Evolutionary conservation across 2,113 vertebrate genomes (phyloP).

Genomic region (Phocoena phocoena): DNA sequence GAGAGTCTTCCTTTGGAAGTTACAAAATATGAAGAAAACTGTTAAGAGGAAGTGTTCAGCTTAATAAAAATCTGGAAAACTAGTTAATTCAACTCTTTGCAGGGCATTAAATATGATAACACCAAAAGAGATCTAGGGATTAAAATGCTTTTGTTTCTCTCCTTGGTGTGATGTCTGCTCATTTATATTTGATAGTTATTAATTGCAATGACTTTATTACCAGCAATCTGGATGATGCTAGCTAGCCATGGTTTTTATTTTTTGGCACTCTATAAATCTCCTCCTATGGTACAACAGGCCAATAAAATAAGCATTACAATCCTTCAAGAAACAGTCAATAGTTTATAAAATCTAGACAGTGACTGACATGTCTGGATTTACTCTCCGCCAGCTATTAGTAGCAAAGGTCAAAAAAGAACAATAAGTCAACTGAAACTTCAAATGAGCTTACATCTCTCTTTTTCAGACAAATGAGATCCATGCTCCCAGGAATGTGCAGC

Average conservation of each 20-base stretch:
- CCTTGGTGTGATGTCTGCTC: constrained; percentile 31
- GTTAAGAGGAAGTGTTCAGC: neutral
- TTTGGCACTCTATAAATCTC: neutral
- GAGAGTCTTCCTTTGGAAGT: neutral
- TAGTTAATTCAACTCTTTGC: neutral
- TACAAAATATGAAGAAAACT: neutral
- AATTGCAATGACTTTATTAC: constrained; percentile 27
- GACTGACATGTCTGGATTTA: constrained; percentile 49
- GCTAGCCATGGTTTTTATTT: neutral
- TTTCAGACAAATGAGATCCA: constrained; percentile 55
- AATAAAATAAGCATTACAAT: constrained; percentile 25
- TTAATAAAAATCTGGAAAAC: constrained; percentile 44
- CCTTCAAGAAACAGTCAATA: constrained; percentile 56
- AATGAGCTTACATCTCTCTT: constrained; percentile 47
- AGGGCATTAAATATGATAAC: neutral
- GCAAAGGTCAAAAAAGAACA: constrained; percentile 63
- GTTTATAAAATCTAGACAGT: constrained; percentile 55
- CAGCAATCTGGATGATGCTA: neutral
- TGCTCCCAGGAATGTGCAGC: constrained; percentile 33
- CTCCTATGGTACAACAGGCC: constrained; percentile 10
- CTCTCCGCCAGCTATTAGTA: constrained; percentile 60
- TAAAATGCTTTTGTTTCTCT: neutral
- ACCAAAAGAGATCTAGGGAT: neutral
- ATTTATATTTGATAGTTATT: constrained; percentile 37
- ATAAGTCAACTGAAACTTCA: constrained; percentile 61